Percentiles rank a stretch among this genome's conserved stretches.
phyloP scores from a whole-genome alignment of 2,888 invertebrate genomes.

The Ochropleura leucogaster region DNA sequence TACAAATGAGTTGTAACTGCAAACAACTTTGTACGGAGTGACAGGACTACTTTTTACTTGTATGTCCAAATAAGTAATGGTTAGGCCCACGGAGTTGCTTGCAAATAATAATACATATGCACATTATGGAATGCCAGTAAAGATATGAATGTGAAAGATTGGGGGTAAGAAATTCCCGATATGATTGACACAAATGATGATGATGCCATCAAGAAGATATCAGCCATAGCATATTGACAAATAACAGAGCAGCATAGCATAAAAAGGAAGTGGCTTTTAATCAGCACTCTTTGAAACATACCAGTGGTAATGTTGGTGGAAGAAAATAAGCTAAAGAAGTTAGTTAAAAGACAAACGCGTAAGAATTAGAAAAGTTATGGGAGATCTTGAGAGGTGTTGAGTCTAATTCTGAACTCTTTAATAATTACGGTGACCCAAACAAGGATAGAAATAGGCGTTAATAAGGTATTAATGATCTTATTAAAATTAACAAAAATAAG shows the following conservation, averaged over 20 bases:
- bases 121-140: too few species aligned
- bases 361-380: neutral
- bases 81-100: slow-evolving; percentile 4
- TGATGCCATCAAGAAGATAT: too few species aligned
- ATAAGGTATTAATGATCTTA: slow-evolving; percentile 8
- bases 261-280: neutral
- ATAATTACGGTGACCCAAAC: neutral
- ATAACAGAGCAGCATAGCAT: neutral
- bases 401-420: neutral
- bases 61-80: neutral
- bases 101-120: neutral
- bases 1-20: slow-evolving; percentile 34
- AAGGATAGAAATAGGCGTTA: neutral
- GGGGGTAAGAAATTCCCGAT: neutral
- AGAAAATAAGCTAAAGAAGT: too few species aligned
- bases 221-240: too few species aligned
- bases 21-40: slow-evolving; percentile 4
- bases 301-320: neutral
- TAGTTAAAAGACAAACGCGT: neutral
- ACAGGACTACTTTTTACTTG: slow-evolving; percentile 10
- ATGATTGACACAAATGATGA: neutral
- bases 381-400: neutral
- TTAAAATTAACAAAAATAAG: slow-evolving; percentile 12
- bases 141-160: too few species aligned
- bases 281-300: neutral